Base-by-base conservation (phyloP, 2,113 vertebrate genomes). In the Xiphophorus maculatus region DNA sequence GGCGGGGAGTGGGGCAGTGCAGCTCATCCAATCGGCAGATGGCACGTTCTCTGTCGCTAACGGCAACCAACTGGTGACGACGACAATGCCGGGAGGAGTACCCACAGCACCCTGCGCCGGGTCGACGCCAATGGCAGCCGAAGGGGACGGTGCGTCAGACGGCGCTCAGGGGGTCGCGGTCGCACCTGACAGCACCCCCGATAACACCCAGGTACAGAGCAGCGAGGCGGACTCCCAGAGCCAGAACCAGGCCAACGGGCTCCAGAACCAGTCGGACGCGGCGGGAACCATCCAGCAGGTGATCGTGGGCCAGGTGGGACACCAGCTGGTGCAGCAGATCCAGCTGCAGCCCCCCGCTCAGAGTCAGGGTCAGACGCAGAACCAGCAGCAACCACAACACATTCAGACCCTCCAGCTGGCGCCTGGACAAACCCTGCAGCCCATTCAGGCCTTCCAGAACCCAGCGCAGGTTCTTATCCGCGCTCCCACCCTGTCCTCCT, bases 401-500 rank as follows among this genome's bases (percentile, higher is more conserved):
- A 96, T 97, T 83, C 97, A 97, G 91, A 97, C 97, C 85, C 96
- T 98, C 74, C 97, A 98, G 93, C 95, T 98, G 79, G 97, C 97
- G 79, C 93, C 94, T 0, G 93, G 94, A 54, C 94, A 95, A 84
- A 94, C 94, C 17, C 79, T 95, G 48, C 94, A 95, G 75, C 92
- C 93, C 29, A 90, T 95, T 29, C 94, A 98, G 92, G 96, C 98
- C 79, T 94, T 99, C 79, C 95, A 94, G 84, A 99, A 96, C 92
- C 96, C 96, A 66, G 95, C 97, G 82, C 97, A 99, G 94, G 96
- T 99, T 87, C 96, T 99, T 82, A 99, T 99, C 87, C 96, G 98
- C 80, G 96, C 98, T 87, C 98, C 98, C 13, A 98, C 98, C 74
- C 91, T 99, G 88, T 97, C 97, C 33, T 96, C 98, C 12, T 97